Base-by-base conservation (phyloP, 1,140 invertebrate species). In the Contarinia nasturtii region DNA sequence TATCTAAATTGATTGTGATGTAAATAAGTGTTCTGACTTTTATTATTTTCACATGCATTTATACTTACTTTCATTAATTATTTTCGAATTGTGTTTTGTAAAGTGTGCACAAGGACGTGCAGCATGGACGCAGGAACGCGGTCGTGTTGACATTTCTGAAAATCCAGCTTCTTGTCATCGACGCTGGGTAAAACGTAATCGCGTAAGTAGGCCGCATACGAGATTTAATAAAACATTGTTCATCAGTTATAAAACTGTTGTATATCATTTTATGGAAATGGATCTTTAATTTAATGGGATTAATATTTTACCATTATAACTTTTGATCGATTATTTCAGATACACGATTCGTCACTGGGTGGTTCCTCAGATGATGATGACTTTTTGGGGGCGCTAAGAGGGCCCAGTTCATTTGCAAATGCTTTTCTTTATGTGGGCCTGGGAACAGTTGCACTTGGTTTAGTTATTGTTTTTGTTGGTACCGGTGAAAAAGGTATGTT, bases 401-500 rank as follows among this genome's bases (percentile, higher is more conserved):
- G 66, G 68, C 58, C 76, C 73, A 78, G 73, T 55, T 76, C 75
- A 36, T 78, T 77, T 33, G 78, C 78, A 47, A 82, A 82, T 56
- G 77, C 78, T 20, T 74, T 88, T 44, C 72, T 89, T 7, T 88
- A 88, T 61, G 80, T 86, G 12, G 85, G 85, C n/a, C 70, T 89
- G 33, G 82, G 80, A 38, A 84, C 80, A 10, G 76, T 84, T 21
- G 80, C 83, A 5, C 70, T 88, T 40, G 86, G 85, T 15, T 72
- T 86, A 47, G 79, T 88, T 50, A 85, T 88, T 49, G 85, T 83
- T 52, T 87, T 88, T 67, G 84, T 89, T 20, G 86, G 86, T 51
- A 85, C 84, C 44, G 85, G 86, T 50, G 86, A 89, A 64, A 86
- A 86, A 66, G 84, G n/a, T n/a, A n/a, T n/a, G n/a, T n/a, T n/a